Evolutionary conservation across 2,797 vertebrate genomes (phyloP).

Genomic region (Fistularia commersonii): DNA sequence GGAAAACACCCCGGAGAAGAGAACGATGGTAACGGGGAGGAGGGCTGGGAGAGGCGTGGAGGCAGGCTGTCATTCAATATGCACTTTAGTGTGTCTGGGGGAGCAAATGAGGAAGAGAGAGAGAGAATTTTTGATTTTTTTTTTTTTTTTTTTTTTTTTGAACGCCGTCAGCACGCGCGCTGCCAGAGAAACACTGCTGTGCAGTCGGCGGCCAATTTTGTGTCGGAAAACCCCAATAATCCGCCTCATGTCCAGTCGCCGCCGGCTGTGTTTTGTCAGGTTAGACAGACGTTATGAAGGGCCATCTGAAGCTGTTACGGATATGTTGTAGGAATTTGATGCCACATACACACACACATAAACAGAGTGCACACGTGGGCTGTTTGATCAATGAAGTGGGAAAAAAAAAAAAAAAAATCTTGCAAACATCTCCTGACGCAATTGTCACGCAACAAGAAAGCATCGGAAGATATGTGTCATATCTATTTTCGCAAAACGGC

Average conservation of each 20-base stretch:
- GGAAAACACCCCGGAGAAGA: constrained; percentile 6
- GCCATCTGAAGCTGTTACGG: constrained; percentile 55
- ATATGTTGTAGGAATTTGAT: constrained; percentile 24
- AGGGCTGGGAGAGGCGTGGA: background rate
- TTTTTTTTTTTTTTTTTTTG: background rate
- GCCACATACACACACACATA: constrained; percentile 3
- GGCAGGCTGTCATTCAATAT: constrained; percentile 29
- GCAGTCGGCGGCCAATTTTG: constrained; percentile 41
- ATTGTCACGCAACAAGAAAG: too few species aligned
- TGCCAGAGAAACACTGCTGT: constrained; percentile 34
- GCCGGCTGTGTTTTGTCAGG: constrained; percentile 54
- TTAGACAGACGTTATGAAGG: constrained; percentile 52
- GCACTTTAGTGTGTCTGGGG: constrained; percentile 1
- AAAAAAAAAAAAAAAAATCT: too few species aligned
- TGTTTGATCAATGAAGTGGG: too few species aligned
- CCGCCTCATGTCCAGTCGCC: constrained; percentile 46
- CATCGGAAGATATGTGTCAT: too few species aligned
- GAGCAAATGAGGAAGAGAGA: too few species aligned
- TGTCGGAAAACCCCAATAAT: constrained; percentile 55
- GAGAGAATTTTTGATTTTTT: background rate
- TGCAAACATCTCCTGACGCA: too few species aligned
- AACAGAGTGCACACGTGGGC: too few species aligned
- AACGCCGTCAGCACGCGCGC: constrained; percentile 20
- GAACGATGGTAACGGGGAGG: constrained; percentile 20
- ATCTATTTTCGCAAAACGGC: too few species aligned